Conservation (phyloP, 1,140 invertebrate genomes). For the Dolichoris vasculosae region DNA sequence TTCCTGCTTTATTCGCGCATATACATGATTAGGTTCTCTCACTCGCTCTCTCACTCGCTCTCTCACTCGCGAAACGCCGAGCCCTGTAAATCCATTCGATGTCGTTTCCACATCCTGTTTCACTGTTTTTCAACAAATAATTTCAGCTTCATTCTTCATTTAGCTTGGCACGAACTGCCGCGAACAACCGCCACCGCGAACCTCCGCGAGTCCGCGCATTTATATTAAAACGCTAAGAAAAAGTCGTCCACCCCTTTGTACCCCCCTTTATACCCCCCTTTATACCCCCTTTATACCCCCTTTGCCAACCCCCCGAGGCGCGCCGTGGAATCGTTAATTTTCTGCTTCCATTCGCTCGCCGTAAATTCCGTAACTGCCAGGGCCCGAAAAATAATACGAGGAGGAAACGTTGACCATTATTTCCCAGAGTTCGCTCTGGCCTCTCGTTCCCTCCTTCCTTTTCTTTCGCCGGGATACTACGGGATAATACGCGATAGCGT, state of each 20-base stretch:
- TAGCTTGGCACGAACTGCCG: slow-evolving; percentile 75
- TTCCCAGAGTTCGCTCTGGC: slow-evolving; percentile 61
- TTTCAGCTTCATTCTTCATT: slow-evolving; percentile 76
- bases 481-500: slow-evolving; percentile 28
- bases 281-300: slow-evolving; percentile 49
- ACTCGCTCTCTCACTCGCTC: not conserved
- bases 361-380: slow-evolving; percentile 67
- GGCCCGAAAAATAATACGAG: slow-evolving; percentile 72
- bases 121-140: slow-evolving; percentile 75
- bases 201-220: slow-evolving; percentile 62
- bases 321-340: slow-evolving; percentile 73
- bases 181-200: slow-evolving; percentile 69
- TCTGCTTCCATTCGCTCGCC: slow-evolving; percentile 75
- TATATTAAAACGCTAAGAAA: slow-evolving; percentile 76
- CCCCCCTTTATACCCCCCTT: slow-evolving; percentile 24
- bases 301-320: slow-evolving; percentile 39
- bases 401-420: slow-evolving; percentile 74
- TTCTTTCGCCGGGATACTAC: not conserved
- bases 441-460: slow-evolving; percentile 44
- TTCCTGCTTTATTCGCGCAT: not conserved
- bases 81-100: slow-evolving; percentile 72
- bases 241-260: slow-evolving; percentile 58
- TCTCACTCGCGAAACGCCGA: slow-evolving; percentile 30
- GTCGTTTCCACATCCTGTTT: slow-evolving; percentile 76
- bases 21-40: not conserved